Evolutionary conservation across 1,140 invertebrate genomes (phyloP).

Genomic region (Rhopalosiphum maidis): DNA sequence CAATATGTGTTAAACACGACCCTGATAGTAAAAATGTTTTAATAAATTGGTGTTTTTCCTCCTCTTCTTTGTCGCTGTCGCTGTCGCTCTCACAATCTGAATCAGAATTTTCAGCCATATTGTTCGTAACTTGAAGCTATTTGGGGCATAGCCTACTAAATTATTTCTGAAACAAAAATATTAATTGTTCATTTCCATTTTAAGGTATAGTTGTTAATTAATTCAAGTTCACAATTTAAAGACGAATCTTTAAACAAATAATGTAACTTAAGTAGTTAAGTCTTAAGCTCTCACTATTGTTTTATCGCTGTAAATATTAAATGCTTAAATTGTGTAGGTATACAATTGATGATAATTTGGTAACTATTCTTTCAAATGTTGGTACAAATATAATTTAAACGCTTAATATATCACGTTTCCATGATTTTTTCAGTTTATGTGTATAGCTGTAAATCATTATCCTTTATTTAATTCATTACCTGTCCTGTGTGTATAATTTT

Average conservation of each 20-base stretch:
- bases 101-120: conserved; percentile 50
- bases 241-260: not conserved
- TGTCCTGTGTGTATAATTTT: not conserved
- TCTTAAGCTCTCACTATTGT: not conserved
- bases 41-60: conserved; percentile 37
- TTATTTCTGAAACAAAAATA: conserved; percentile 40
- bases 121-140: conserved; percentile 18
- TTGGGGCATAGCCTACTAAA: conserved; percentile 50
- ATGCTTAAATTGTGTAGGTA: not conserved
- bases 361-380: not conserved
- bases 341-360: not conserved
- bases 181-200: not conserved
- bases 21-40: not conserved
- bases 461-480: not conserved
- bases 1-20: conserved; percentile 34
- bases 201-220: not conserved
- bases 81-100: conserved; percentile 39
- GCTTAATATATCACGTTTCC: not conserved
- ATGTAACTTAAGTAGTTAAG: not conserved
- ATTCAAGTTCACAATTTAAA: not conserved
- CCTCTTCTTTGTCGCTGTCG: conserved; percentile 51
- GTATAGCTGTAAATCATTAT: not conserved
- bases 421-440: not conserved
- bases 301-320: not conserved
- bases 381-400: not conserved